Percentiles rank a stretch among this genome's conserved stretches.
phyloP scores from a whole-genome alignment of 2,888 invertebrate species.

The Hirtodrosophila cameraria region DNA sequence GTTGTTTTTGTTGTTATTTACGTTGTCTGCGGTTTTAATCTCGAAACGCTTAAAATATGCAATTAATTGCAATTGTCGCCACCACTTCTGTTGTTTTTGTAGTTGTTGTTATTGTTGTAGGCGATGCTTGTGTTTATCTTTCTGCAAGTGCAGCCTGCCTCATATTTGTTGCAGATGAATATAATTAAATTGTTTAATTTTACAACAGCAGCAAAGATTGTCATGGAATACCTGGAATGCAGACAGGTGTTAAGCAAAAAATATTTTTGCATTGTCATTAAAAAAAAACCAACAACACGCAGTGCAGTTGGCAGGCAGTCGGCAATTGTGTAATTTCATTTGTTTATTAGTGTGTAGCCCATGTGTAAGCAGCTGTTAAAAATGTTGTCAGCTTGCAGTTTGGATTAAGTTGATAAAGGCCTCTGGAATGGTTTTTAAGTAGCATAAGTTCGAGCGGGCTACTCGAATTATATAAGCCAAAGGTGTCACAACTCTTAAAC shows the following conservation, averaged over 20 bases:
- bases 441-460: not conserved
- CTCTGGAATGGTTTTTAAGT: not conserved
- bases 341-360: not conserved
- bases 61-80: slow-evolving; percentile 71
- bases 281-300: slow-evolving; percentile 19
- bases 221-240: slow-evolving; percentile 25
- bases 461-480: no score
- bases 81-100: slow-evolving; percentile 48
- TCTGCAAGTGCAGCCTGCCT: slow-evolving; percentile 28
- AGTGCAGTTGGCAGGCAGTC: not conserved
- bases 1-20: slow-evolving; percentile 40
- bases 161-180: slow-evolving; percentile 56
- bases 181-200: slow-evolving; percentile 67
- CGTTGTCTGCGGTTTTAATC: slow-evolving; percentile 62
- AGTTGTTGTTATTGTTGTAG: slow-evolving; percentile 40
- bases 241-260: slow-evolving; percentile 49
- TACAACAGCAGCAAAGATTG: slow-evolving; percentile 29
- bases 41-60: slow-evolving; percentile 63
- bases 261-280: slow-evolving; percentile 42
- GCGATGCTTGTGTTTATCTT: slow-evolving; percentile 58
- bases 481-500: no score
- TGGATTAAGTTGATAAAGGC: not conserved
- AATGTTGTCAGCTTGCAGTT: slow-evolving; percentile 9
- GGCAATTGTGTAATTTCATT: not conserved
- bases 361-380: not conserved